Conservation (phyloP, 2,797 vertebrate genomes). For the Darevskia nairensis region DNA sequence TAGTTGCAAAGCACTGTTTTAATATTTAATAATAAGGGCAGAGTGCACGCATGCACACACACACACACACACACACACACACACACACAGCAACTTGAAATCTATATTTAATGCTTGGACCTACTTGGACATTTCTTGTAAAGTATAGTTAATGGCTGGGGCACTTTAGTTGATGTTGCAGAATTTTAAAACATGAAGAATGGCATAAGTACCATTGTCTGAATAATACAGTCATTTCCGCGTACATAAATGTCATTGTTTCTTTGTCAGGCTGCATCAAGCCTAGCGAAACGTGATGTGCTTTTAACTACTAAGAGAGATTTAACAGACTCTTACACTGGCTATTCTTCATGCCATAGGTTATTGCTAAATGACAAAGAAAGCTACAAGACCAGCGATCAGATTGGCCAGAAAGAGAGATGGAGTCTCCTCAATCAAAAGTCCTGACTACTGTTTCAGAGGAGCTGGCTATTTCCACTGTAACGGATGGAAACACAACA, state of each 20-base stretch:
- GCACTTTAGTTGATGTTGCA: conserved; percentile 58
- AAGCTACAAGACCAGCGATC: conserved; percentile 16
- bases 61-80: neutral
- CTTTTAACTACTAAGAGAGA: conserved; percentile 32
- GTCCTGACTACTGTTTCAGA: neutral
- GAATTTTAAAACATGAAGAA: conserved; percentile 65
- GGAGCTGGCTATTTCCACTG: conserved; percentile 15
- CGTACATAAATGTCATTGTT: conserved; percentile 43
- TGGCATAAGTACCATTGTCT: conserved; percentile 49
- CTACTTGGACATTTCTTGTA: conserved; percentile 53
- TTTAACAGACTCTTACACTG: conserved; percentile 25
- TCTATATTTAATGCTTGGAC: conserved; percentile 65
- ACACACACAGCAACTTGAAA: conserved; percentile 46
- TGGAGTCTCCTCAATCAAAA: neutral
- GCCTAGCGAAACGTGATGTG: conserved; percentile 40
- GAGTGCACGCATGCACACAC: neutral
- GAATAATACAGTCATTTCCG: conserved; percentile 50
- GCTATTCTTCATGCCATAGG: neutral
- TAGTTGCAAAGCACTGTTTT: conserved; percentile 54
- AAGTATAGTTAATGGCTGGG: conserved; percentile 62
- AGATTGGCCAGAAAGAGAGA: neutral
- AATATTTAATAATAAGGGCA: conserved; percentile 71
- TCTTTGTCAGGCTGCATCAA: conserved; percentile 40
- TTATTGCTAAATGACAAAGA: conserved; percentile 32
- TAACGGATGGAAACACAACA: neutral